phyloP scores from a whole-genome alignment of 2,113 vertebrate species.

The Caloenas nicobarica region DNA sequence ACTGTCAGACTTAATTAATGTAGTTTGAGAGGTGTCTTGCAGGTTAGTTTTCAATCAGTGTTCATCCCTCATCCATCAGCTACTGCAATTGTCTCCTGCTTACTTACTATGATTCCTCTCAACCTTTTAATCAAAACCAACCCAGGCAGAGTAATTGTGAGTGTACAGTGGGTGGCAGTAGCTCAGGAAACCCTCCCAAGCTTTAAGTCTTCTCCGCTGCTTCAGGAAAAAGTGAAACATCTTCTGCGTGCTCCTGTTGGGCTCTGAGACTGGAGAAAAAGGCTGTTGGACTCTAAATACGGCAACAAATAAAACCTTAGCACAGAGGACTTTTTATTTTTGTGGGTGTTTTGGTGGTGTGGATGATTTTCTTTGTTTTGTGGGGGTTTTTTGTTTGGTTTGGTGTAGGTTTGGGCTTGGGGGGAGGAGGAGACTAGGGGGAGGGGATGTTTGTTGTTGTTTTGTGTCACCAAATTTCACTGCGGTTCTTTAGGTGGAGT shows the following conservation, averaged over 20 bases:
- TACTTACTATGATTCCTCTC: not conserved
- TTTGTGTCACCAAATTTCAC: not conserved
- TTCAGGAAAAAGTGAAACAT: not conserved
- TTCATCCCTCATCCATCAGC: not conserved
- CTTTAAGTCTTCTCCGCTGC: not conserved
- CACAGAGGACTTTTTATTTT: not conserved
- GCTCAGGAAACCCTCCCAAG: not conserved
- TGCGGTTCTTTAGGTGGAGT: not conserved
- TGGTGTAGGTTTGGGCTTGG: too few relatives aligned
- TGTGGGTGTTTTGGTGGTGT: not conserved
- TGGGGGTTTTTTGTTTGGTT: too few relatives aligned
- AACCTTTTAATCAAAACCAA: not conserved
- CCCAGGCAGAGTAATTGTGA: not conserved
- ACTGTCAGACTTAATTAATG: not conserved
- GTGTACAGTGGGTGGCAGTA: accelerated
- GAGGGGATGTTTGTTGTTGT: too few relatives aligned
- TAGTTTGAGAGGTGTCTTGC: not conserved
- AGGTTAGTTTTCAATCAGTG: not conserved
- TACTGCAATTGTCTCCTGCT: not conserved
- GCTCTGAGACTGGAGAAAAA: not conserved
- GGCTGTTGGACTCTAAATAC: not conserved
- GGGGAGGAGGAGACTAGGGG: too few relatives aligned
- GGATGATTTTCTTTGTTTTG: too few relatives aligned
- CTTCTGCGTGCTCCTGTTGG: not conserved
- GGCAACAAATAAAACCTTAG: not conserved